Evolutionary conservation across 2,888 invertebrate genomes (phyloP), one percentile per base, ranked within the genome.

Genomic region (Crepidodera aurea): DNA sequence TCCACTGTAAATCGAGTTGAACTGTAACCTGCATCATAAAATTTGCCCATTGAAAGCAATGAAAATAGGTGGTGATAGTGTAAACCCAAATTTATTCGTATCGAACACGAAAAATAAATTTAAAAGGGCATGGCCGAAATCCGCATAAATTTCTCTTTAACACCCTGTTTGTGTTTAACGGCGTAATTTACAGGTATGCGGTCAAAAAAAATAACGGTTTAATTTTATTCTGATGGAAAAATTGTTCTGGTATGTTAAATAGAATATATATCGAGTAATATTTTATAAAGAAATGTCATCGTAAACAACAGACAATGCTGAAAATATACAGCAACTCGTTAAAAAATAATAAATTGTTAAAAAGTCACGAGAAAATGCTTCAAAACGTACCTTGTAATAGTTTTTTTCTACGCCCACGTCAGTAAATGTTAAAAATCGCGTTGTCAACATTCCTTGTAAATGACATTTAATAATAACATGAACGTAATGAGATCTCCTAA

Each of bases 61-160:
- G 44, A 55, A 55, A 55, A 42, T 44, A 32, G 44, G 55, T 27
- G 44, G 18, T 32, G 55, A 55, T 55, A 55, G 55, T 55, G 55
- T 55, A 55, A 55, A 44, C 55, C 55, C 19, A 32, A 55, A 55
- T 55, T 55, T 55, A 55, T 55, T 10, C 55, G 55, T 29, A 32
- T 55, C 32, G 44, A 55, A 44, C 54, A 55, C 54, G 54, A 55
- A 55, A 55, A 55, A 55, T 55, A 55, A 55, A 55, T 55, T 53
- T 53, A n/a, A 53, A 53, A 53, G 53, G 44, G 55, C 55, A 44
- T 34, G 42, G 12, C 15, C 55, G 16, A 42, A 55, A 55, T 55
- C 12, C 55, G 55, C 55, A 55, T 55, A 42, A 44, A 55, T 55
- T 55, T 44, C 44, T 19, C 18, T 55, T 44, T 55, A 55, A 55